Base-by-base conservation (phyloP, 2,113 vertebrate genomes). In the Bos indicus region DNA sequence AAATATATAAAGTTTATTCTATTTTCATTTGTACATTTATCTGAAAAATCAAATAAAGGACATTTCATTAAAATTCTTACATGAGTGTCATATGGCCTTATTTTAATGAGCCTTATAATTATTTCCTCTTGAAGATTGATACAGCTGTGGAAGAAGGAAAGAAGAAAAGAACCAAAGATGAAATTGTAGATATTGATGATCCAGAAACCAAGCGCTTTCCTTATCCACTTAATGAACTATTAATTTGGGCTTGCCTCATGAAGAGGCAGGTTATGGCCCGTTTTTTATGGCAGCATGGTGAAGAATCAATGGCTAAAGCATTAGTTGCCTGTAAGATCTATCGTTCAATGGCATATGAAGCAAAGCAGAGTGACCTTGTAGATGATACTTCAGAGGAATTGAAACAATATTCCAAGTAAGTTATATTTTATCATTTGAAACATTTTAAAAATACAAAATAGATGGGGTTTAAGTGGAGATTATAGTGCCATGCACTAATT, bases 281-380 rank as follows among this genome's bases (percentile, higher is more conserved):
- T 14, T 99, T 99, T 98, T 99, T 99, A 98, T 99, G 99, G 99
- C 99, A 99, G 98, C 99, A 99, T 4, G 99, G 99, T 0, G 99
- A 99, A 98, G 99, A 99, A 98, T 99, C 99, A 98, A 99, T 99
- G 99, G 99, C 99, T 2, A 99, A 99, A 98, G 99, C 99, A 0
- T 98, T 99, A 97, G 99, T 99, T 97, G 99, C 99, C 90, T 99
- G 99, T 98, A 99, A 99, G 96, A 99, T 99, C 11, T 99, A 99
- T 98, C 99, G 99, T 25, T 99, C 99, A 2, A 99, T 99, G 99
- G 99, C 99, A 1, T 99, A 99, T 43, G 99, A 99, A 99, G 99
- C 99, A 86, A 99, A 99, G 97, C 99, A 99, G 98, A 99, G 99
- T 96, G 99, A 99, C 88, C 99, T 99, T 87, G 99, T 99, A 87